A percentile compares a stretch with the other conserved stretches of the same genome.
These are phyloP conservation scores for Apamea monoglypha DNA, from an alignment of 2,888 invertebrate genomes.

Conservation along the genomic window DNA sequence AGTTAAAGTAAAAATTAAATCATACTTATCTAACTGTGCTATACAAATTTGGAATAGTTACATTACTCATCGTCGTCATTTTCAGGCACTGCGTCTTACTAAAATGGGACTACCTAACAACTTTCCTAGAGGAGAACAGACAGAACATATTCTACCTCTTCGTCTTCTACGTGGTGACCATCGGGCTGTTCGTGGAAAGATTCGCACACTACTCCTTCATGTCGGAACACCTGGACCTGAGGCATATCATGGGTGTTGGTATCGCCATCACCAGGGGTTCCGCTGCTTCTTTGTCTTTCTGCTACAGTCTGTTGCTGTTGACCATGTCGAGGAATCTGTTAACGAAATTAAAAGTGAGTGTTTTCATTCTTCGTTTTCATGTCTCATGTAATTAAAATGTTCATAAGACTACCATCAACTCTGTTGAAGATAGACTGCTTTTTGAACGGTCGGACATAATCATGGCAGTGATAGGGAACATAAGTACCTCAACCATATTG, in stretches of 20 bases:
- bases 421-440: too few relatives aligned
- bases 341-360: slow-evolving; percentile 94
- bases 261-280: slow-evolving; percentile 98
- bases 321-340: slow-evolving; percentile 98
- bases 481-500: too few relatives aligned
- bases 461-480: too few relatives aligned
- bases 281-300: slow-evolving; percentile 98
- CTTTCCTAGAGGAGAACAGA: slow-evolving; percentile 98
- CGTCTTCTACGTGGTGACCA: slow-evolving; percentile 98
- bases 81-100: slow-evolving; percentile 92
- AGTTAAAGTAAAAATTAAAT: too few relatives aligned
- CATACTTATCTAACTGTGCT: too few relatives aligned
- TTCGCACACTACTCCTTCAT: slow-evolving; percentile 99
- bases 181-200: slow-evolving; percentile 97
- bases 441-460: too few relatives aligned
- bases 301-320: slow-evolving; percentile 96
- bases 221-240: slow-evolving; percentile 98
- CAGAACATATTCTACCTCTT: slow-evolving; percentile 99
- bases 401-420: neutral
- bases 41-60: too few relatives aligned
- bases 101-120: slow-evolving; percentile 96
- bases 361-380: neutral
- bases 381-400: neutral
- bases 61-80: too few relatives aligned
- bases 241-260: slow-evolving; percentile 99